These are phyloP conservation scores for Leptopilina clavipes DNA, from an alignment of 1,140 invertebrate species.

Conservation along the genomic window DNA sequence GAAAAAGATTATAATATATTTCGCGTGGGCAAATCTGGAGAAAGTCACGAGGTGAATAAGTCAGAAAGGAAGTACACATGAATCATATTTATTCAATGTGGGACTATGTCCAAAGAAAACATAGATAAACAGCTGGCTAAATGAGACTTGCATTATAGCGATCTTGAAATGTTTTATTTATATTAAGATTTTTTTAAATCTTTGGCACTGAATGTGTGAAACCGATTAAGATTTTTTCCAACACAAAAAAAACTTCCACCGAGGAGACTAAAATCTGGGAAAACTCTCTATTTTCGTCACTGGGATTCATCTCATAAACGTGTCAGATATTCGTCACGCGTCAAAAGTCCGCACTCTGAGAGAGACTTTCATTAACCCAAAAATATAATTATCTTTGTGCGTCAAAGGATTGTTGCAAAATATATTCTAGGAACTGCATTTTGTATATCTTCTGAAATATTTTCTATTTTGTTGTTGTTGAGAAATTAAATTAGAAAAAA, in stretches of 20 bases:
- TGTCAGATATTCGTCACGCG: background rate
- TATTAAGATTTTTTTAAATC: background rate
- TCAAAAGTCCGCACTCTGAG: background rate
- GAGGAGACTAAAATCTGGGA: background rate
- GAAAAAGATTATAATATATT: background rate
- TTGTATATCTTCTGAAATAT: background rate
- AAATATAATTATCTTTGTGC: slow-evolving; percentile 1
- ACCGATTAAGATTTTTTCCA: background rate
- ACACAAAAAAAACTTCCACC: background rate
- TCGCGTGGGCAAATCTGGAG: slow-evolving; percentile 11
- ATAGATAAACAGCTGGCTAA: background rate
- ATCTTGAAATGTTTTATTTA: background rate
- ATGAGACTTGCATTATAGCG: slow-evolving; percentile 3
- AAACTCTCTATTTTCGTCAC: background rate
- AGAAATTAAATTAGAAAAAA: too few species aligned
- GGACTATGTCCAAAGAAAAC: slow-evolving; percentile 7
- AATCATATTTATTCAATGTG: slow-evolving; percentile 11
- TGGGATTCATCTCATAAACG: slow-evolving; percentile 8
- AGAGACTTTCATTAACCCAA: background rate
- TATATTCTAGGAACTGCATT: background rate
- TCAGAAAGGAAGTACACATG: background rate
- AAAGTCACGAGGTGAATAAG: slow-evolving; percentile 2
- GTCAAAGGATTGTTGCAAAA: slow-evolving; percentile 19
- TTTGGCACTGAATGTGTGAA: background rate
- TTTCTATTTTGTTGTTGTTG: too few species aligned